phyloP scores from a whole-genome alignment of 2,888 invertebrate genomes.

The Pediacus dermestoides region DNA sequence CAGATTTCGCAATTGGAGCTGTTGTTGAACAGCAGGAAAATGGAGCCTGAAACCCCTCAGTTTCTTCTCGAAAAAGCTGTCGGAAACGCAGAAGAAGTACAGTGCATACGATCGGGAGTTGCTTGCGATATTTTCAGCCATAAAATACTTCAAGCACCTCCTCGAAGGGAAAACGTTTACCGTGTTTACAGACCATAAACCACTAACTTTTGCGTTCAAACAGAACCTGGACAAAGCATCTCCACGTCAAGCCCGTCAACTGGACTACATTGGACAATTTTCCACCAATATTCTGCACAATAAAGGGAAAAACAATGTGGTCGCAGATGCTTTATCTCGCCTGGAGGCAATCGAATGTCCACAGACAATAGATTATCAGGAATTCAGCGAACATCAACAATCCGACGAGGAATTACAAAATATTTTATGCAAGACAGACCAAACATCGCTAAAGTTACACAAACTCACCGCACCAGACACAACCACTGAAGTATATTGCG shows the following conservation, averaged over 20 bases:
- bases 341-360: slow-evolving; percentile 7
- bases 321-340: slow-evolving; percentile 39
- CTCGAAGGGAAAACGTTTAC: slow-evolving; percentile 11
- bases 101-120: slow-evolving; percentile 33
- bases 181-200: slow-evolving; percentile 40
- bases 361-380: slow-evolving; percentile 2
- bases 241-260: slow-evolving; percentile 39
- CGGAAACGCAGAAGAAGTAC: slow-evolving; percentile 37
- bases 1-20: slow-evolving; percentile 37
- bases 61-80: slow-evolving; percentile 42
- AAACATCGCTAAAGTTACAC: not conserved
- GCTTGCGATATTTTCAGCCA: slow-evolving; percentile 11
- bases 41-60: slow-evolving; percentile 36
- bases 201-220: slow-evolving; percentile 37
- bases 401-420: slow-evolving; percentile 3
- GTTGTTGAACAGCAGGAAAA: slow-evolving; percentile 34
- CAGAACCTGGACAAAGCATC: slow-evolving; percentile 32
- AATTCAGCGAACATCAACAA: slow-evolving; percentile 10
- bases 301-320: slow-evolving; percentile 36
- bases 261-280: slow-evolving; percentile 37
- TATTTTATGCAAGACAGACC: not conserved
- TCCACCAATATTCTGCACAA: slow-evolving; percentile 40
- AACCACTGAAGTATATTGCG: not conserved
- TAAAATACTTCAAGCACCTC: slow-evolving; percentile 10
- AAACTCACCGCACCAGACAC: not conserved